These are phyloP conservation scores for Drosophila rufa DNA, from an alignment of 1,140 invertebrate genomes.

Conservation along the genomic window DNA sequence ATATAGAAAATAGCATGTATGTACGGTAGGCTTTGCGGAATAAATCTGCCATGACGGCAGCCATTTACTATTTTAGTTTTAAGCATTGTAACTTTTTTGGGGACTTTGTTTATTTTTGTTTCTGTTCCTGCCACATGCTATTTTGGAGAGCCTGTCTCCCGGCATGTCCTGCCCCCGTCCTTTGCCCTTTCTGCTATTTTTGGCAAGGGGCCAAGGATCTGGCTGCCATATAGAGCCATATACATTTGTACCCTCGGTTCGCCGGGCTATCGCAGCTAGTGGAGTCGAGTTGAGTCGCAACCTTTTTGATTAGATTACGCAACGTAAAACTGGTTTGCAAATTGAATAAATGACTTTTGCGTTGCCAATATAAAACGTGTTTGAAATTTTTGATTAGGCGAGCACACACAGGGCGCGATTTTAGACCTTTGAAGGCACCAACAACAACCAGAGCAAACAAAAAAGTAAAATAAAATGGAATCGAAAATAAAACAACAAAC, in stretches of 20 bases:
- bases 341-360: constrained; percentile 84
- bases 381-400: constrained; percentile 80
- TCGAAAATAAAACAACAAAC: constrained; percentile 51
- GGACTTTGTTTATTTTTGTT: constrained; percentile 55
- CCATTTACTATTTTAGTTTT: constrained; percentile 59
- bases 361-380: constrained; percentile 84
- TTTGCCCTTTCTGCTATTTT: constrained; percentile 12
- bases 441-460: background rate
- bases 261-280: constrained; percentile 12
- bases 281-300: constrained; percentile 45
- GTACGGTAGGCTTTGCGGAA: background rate
- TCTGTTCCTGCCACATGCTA: constrained; percentile 31
- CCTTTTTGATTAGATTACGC: constrained; percentile 83
- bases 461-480: constrained; percentile 23
- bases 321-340: constrained; percentile 82
- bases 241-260: constrained; percentile 40
- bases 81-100: constrained; percentile 41
- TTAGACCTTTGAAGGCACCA: constrained; percentile 35
- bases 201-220: constrained; percentile 61
- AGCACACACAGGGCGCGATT: constrained; percentile 51
- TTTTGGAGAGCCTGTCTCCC: constrained; percentile 2
- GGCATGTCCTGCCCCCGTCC: background rate
- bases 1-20: background rate
- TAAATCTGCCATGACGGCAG: constrained; percentile 39
- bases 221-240: constrained; percentile 48